These are phyloP conservation scores for Diaphora mendica DNA, from an alignment of 2,888 invertebrate genomes.

Conservation along the genomic window DNA sequence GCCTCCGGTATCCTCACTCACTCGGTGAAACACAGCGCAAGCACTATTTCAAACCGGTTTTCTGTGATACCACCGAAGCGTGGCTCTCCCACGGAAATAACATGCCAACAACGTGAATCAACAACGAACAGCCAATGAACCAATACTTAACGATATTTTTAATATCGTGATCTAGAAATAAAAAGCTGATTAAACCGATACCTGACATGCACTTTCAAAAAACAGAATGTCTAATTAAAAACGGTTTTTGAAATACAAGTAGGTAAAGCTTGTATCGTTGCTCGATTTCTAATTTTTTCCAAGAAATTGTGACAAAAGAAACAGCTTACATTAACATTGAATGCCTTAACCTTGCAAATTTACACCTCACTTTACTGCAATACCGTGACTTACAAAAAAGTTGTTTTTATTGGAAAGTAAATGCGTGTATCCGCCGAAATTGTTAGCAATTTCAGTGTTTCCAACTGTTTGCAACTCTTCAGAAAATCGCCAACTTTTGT, in stretches of 20 bases:
- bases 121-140: neutral
- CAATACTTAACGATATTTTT: neutral
- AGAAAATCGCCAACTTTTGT: no score
- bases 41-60: no score
- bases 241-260: conserved; percentile 5
- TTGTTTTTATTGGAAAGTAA: no score
- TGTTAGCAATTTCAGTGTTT: no score
- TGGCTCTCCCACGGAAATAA: neutral
- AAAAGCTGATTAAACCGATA: neutral
- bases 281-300: conserved; percentile 42
- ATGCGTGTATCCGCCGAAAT: no score
- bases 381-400: conserved; percentile 4
- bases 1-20: no score
- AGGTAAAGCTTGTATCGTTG: conserved; percentile 3
- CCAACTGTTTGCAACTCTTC: no score
- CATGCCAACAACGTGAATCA: neutral
- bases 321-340: conserved; percentile 12
- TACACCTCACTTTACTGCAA: neutral
- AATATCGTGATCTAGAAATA: neutral
- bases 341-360: neutral
- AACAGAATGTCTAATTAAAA: conserved; percentile 11
- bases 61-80: no score
- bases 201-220: conserved; percentile 10
- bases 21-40: no score
- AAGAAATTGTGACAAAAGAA: conserved; percentile 12